Evolutionary conservation across 1,140 invertebrate genomes (phyloP).

Genomic region (Drosophila rufa): DNA sequence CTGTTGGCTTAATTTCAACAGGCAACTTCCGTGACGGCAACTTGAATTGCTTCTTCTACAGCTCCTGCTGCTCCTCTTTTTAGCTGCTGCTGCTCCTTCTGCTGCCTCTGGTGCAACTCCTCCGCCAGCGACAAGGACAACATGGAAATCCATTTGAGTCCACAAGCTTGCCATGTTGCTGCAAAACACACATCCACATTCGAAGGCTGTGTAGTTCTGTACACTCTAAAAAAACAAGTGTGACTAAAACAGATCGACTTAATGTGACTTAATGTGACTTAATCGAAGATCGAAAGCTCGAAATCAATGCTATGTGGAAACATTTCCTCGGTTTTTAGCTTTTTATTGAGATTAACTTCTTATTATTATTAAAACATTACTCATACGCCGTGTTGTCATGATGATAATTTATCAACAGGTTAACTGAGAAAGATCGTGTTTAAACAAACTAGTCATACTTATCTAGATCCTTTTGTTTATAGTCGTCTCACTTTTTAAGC

Average conservation of each 20-base stretch:
- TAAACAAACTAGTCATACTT: neutral
- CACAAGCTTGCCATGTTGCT: constrained; percentile 60
- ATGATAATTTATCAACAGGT: neutral
- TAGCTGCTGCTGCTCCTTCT: neutral
- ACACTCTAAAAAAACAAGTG: constrained; percentile 17
- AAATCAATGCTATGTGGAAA: too few species aligned
- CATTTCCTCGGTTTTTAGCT: too few species aligned
- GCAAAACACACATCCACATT: constrained; percentile 8
- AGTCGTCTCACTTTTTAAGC: neutral
- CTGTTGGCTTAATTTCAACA: constrained; percentile 81
- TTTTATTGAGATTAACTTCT: too few species aligned
- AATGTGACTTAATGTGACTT: too few species aligned
- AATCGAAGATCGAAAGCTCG: too few species aligned
- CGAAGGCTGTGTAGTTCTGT: neutral
- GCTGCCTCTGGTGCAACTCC: constrained; percentile 25
- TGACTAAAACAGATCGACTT: too few species aligned
- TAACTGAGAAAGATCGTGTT: neutral
- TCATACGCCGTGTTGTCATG: neutral
- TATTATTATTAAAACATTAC: neutral
- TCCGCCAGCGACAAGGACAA: constrained; percentile 60
- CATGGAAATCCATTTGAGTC: constrained; percentile 74
- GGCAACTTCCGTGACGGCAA: constrained; percentile 77
- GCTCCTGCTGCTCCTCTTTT: neutral
- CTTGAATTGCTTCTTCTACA: constrained; percentile 57
- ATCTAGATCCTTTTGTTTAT: neutral